A percentile compares a stretch with the other conserved stretches of the same genome.
These are phyloP conservation scores for Sphenopsis melanotis DNA, from an alignment of 2,797 vertebrate species.

Conservation along the genomic window DNA sequence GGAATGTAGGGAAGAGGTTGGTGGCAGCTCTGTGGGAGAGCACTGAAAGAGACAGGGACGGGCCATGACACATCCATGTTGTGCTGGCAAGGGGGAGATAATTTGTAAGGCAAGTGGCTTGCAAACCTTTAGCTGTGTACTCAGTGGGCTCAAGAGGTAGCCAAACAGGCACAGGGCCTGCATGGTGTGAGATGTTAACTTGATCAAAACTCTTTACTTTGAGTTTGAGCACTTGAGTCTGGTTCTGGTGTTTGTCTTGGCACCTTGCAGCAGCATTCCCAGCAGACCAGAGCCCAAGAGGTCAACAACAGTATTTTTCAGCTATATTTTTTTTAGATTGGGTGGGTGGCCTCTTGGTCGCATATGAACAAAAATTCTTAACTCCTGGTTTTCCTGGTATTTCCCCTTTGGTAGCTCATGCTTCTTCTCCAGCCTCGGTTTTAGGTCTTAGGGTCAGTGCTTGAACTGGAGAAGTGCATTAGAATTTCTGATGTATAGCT, in stretches of 20 bases:
- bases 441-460: not conserved
- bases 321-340: not conserved
- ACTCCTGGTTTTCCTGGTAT: not conserved
- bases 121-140: not conserved
- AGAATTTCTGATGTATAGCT: not conserved
- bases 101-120: not conserved
- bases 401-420: not conserved
- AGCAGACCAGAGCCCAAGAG: not conserved
- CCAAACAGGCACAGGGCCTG: not conserved
- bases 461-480: not conserved
- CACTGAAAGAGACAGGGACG: not conserved
- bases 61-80: not conserved
- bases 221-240: not conserved
- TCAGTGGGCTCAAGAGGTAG: not conserved
- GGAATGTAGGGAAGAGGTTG: not conserved
- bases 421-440: not conserved
- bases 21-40: not conserved
- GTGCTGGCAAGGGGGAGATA: not conserved
- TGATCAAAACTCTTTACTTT: not conserved
- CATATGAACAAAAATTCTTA: not conserved
- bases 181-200: fast-evolving
- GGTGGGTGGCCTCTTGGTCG: not conserved
- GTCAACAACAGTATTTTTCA: not conserved
- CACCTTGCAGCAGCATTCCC: not conserved
- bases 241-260: not conserved